These are phyloP conservation scores for Leptinotarsa texana DNA, from an alignment of 1,140 invertebrate genomes.

Conservation along the genomic window DNA sequence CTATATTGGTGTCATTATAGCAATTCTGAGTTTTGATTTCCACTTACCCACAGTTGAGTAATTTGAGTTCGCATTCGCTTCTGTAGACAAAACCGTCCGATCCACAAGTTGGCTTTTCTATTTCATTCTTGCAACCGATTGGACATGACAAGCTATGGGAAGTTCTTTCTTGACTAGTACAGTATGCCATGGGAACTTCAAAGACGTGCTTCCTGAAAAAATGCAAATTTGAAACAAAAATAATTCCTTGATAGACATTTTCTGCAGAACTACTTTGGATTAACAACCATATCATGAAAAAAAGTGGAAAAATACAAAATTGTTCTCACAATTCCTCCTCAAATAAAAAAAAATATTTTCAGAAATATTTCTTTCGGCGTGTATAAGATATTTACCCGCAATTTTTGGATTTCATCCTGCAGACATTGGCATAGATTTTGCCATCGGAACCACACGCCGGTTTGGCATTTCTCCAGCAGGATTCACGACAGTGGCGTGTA, in stretches of 20 bases:
- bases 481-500: conserved; percentile 87
- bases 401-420: conserved; percentile 89
- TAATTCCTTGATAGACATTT: neutral
- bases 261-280: neutral
- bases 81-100: conserved; percentile 86
- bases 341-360: too few relatives aligned
- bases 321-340: neutral
- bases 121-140: conserved; percentile 67
- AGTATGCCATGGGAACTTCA: conserved; percentile 87
- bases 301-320: neutral
- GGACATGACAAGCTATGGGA: conserved; percentile 67
- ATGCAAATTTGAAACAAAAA: conserved; percentile 9
- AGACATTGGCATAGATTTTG: conserved; percentile 87
- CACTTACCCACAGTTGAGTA: conserved; percentile 86
- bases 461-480: conserved; percentile 85
- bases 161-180: conserved; percentile 76
- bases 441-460: conserved; percentile 92
- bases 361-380: too few relatives aligned
- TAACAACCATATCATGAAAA: neutral
- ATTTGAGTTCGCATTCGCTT: conserved; percentile 87
- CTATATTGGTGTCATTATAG: too few relatives aligned
- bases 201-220: conserved; percentile 81
- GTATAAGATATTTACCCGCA: conserved; percentile 70
- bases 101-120: conserved; percentile 77
- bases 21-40: too few relatives aligned